A percentile compares a stretch with the other conserved stretches of the same genome.
Evolutionary conservation across 2,888 invertebrate species (phyloP).

Genomic region (Subacronicta megacephala): DNA sequence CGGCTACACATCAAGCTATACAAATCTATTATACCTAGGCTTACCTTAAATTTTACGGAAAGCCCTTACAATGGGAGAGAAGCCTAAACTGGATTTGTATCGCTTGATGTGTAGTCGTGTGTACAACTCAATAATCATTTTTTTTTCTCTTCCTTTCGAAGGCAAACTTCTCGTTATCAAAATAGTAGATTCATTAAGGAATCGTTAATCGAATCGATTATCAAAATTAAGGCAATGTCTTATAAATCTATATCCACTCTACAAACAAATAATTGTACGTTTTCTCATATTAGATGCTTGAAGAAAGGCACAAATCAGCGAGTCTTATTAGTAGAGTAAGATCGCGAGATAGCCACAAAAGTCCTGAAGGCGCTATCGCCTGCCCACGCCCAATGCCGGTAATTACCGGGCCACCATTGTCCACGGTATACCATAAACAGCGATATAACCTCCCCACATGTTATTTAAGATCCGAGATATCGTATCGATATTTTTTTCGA

Average conservation of each 20-base stretch:
- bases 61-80: no score
- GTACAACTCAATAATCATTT: no score
- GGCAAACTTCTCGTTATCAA: no score
- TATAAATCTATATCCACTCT: background rate
- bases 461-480: constrained; percentile 56
- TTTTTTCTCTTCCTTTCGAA: no score
- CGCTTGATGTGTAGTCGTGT: no score
- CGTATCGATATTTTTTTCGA: constrained; percentile 27
- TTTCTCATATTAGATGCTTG: constrained; percentile 12
- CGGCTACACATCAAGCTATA: no score
- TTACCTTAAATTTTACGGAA: no score
- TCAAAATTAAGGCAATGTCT: no score
- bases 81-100: no score
- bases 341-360: constrained; percentile 69
- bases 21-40: no score
- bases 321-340: constrained; percentile 70
- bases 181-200: no score
- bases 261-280: constrained; percentile 10
- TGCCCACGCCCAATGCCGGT: constrained; percentile 51
- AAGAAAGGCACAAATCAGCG: constrained; percentile 62
- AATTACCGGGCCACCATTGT: constrained; percentile 67
- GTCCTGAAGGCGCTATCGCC: constrained; percentile 48
- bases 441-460: constrained; percentile 37
- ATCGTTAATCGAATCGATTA: no score
- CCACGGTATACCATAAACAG: constrained; percentile 61